Evolutionary conservation across 2,797 vertebrate species (phyloP), one percentile per base, ranked within the genome.

Genomic region (Hemibagrus guttatus): DNA sequence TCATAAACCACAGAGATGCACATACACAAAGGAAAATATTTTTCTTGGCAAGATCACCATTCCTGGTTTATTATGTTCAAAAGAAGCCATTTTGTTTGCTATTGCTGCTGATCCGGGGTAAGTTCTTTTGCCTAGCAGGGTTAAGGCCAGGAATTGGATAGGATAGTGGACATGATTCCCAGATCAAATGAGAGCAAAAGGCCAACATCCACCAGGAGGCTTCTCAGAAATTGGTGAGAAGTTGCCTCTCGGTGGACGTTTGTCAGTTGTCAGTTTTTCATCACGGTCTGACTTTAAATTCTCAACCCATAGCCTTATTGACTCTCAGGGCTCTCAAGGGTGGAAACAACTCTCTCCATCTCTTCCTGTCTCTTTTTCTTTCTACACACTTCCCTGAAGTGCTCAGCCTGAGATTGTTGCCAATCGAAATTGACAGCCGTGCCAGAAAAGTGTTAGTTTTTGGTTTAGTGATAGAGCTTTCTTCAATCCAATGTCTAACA

Each of bases 261-360:
- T 76, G 46, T 87, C 68, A 85, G 46, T 74, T 74, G 66, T 72
- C 86, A 81, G 19, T 66, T 84, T 75, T 87, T 72, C 7, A 68
- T 64, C 42, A 28, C 13, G 6, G 31, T 66, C 35, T 46, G 59
- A 81, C 86, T 84, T 84, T 84, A 21, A 84, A 81, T 81, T 79
- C 76, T 63, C 17, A 75, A 64, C 83, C 58, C 11, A 12, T 66
- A 54, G 68, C 78, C n/a, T 31, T n/a, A 1, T 39, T 68, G 83
- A 58, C 63, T 79, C 49, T 69, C 46, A 78, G 28, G 46, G 23
- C 9, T 68, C 54, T 80, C n/a, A 8, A n/a, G 76, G 66, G 68
- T 52, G n/a, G 35, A 76, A 84, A 84, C 13, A 8, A 84, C 83
- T 87, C 26, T 17, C 42, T 82, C 69, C 39, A 16, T 71, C 42